phyloP scores from a whole-genome alignment of 2,888 invertebrate species.

The Dorcus parallelipipedus region DNA sequence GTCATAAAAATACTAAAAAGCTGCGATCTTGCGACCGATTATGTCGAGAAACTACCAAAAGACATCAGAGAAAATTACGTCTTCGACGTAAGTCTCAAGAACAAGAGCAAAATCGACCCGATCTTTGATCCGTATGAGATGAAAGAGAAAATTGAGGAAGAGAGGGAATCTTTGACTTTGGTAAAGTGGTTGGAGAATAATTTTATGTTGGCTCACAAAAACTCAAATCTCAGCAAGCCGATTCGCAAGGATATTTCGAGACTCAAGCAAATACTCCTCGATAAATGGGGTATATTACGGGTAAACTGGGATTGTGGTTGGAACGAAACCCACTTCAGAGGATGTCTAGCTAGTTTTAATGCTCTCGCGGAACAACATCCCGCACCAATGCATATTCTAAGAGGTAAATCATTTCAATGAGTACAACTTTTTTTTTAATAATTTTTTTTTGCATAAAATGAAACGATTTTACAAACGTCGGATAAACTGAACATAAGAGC shows the following conservation, averaged over 20 bases:
- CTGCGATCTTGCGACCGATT: conserved; percentile 83
- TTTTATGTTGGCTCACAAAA: conserved; percentile 62
- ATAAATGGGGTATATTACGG: conserved; percentile 56
- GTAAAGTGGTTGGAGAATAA: conserved; percentile 73
- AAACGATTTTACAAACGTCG: too few species aligned
- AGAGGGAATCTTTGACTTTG: conserved; percentile 42
- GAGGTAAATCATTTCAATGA: conserved; percentile 46
- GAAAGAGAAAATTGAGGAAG: conserved; percentile 49
- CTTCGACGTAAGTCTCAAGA: conserved; percentile 39
- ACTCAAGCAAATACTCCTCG: conserved; percentile 59
- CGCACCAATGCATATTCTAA: conserved; percentile 64
- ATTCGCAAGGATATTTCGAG: conserved; percentile 72
- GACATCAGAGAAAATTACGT: conserved; percentile 5
- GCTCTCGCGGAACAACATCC: conserved; percentile 74
- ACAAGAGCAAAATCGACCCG: conserved; percentile 52
- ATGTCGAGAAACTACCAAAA: conserved; percentile 70
- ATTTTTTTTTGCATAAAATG: too few species aligned
- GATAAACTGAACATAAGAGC: too few species aligned
- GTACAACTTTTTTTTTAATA: too few species aligned
- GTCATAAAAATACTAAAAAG: conserved; percentile 74
- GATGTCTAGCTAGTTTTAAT: conserved; percentile 82
- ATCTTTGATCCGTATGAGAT: conserved; percentile 53
- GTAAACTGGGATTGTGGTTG: conserved; percentile 80
- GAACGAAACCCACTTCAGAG: conserved; percentile 85
- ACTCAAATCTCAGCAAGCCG: conserved; percentile 63